A percentile compares a stretch with the other conserved stretches of the same genome.
These are phyloP conservation scores for Porites australiensis DNA, from an alignment of 64 coral and sea anemone genomes.

Conservation along the genomic window DNA sequence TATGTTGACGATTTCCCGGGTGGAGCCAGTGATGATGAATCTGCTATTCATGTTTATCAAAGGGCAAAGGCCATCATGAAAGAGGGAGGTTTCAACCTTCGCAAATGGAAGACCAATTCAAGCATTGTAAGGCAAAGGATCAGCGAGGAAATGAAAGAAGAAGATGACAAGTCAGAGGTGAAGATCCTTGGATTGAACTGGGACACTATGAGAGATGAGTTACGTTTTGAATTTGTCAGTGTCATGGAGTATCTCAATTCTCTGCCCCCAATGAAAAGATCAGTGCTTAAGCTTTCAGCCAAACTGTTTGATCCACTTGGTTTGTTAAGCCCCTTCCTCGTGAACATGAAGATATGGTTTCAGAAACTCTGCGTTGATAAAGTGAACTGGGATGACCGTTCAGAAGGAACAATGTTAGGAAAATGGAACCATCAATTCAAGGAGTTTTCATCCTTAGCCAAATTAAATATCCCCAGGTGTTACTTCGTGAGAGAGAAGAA, in stretches of 20 bases:
- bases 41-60: slow-evolving; percentile 52
- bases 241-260: not conserved
- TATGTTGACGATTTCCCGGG: slow-evolving; percentile 69
- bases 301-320: too few species aligned
- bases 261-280: slow-evolving; percentile 21
- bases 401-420: not conserved
- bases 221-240: not conserved
- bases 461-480: not conserved
- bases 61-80: slow-evolving; percentile 52
- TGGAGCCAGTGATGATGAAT: slow-evolving; percentile 11
- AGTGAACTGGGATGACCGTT: slow-evolving; percentile 5
- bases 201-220: not conserved
- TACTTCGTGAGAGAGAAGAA: not conserved
- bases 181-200: slow-evolving; percentile 9
- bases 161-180: not conserved
- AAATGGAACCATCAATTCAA: too few species aligned
- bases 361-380: not conserved
- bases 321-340: not conserved
- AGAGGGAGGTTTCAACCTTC: not conserved
- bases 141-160: not conserved
- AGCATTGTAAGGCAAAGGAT: not conserved
- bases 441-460: too few species aligned
- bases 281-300: not conserved
- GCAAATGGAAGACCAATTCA: too few species aligned
- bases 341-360: slow-evolving; percentile 41